Conservation (phyloP, 2,888 invertebrate species). For the Charanyca ferruginea region DNA sequence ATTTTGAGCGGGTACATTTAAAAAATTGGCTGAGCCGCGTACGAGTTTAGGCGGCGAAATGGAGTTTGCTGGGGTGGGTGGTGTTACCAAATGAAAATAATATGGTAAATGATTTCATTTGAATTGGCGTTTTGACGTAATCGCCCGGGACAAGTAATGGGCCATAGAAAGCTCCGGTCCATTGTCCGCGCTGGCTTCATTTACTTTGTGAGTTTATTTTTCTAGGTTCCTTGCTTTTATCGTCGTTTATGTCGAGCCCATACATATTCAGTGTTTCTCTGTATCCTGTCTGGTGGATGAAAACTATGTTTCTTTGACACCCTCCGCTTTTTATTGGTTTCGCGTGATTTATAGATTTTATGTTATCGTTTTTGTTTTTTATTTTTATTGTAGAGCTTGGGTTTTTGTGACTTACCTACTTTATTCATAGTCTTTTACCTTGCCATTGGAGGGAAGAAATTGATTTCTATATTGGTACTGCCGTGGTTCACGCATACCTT, state of each 20-base stretch:
- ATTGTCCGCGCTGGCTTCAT: slow-evolving; percentile 84
- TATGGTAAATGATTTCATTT: slow-evolving; percentile 90
- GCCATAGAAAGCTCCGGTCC: slow-evolving; percentile 78
- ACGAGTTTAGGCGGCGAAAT: slow-evolving; percentile 84
- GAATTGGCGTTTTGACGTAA: slow-evolving; percentile 83
- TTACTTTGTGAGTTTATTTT: slow-evolving; percentile 84
- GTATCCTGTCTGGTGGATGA: slow-evolving; percentile 75
- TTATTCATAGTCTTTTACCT: background rate
- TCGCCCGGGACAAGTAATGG: slow-evolving; percentile 84
- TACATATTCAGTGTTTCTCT: slow-evolving; percentile 83
- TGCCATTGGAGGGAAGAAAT: background rate
- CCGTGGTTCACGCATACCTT: too few relatives aligned
- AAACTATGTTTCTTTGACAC: slow-evolving; percentile 72
- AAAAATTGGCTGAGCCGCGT: slow-evolving; percentile 87
- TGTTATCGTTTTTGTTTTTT: slow-evolving; percentile 22
- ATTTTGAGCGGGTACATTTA: slow-evolving; percentile 89
- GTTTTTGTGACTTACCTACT: background rate
- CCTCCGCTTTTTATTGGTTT: slow-evolving; percentile 65
- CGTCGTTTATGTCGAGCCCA: slow-evolving; percentile 76
- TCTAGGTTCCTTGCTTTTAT: slow-evolving; percentile 81
- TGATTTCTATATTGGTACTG: background rate
- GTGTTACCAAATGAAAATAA: slow-evolving; percentile 73
- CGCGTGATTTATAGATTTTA: slow-evolving; percentile 53
- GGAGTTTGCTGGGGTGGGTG: slow-evolving; percentile 80
- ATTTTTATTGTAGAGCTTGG: background rate